Conservation (phyloP, 2,888 invertebrate species). For the Spicauda simplicius region DNA sequence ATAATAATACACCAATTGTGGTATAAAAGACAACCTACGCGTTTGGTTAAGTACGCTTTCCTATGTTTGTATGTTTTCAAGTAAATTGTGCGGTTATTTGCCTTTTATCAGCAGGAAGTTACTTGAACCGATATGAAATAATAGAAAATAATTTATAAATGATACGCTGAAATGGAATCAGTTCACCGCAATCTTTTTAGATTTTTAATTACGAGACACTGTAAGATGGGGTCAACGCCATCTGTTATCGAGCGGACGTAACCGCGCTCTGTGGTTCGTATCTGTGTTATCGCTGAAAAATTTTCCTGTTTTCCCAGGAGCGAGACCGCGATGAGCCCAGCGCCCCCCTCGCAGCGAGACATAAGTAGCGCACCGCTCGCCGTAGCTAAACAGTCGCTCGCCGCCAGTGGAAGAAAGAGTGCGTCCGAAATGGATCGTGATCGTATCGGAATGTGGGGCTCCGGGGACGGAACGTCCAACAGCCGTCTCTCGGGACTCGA, state of each 20-base stretch:
- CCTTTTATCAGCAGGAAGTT: conserved; percentile 24
- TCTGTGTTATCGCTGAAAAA: conserved; percentile 69
- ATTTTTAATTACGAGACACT: conserved; percentile 41
- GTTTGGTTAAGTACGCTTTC: not conserved
- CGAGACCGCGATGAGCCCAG: conserved; percentile 76
- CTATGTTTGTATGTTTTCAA: not conserved
- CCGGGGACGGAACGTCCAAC: conserved; percentile 83
- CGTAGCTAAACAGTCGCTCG: conserved; percentile 67
- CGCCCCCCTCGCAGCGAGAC: conserved; percentile 72
- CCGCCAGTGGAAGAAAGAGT: conserved; percentile 58
- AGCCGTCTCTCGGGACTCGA: conserved; percentile 87
- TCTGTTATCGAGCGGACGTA: conserved; percentile 68
- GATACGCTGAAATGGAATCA: conserved; percentile 22
- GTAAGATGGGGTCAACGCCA: conserved; percentile 60
- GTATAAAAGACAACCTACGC: not conserved
- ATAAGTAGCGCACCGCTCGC: conserved; percentile 63
- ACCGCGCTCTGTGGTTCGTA: conserved; percentile 62
- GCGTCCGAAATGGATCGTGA: conserved; percentile 84
- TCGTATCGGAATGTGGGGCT: conserved; percentile 86
- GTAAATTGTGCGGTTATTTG: conserved; percentile 9
- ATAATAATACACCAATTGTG: too few relatives aligned
- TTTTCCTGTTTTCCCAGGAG: conserved; percentile 82
- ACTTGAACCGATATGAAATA: conserved; percentile 3
- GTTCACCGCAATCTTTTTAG: conserved; percentile 34
- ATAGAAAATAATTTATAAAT: conserved; percentile 9